Evolutionary conservation across 1,140 invertebrate genomes (phyloP), one percentile per base, ranked within the genome.

Genomic region (Pissodes strobi): DNA sequence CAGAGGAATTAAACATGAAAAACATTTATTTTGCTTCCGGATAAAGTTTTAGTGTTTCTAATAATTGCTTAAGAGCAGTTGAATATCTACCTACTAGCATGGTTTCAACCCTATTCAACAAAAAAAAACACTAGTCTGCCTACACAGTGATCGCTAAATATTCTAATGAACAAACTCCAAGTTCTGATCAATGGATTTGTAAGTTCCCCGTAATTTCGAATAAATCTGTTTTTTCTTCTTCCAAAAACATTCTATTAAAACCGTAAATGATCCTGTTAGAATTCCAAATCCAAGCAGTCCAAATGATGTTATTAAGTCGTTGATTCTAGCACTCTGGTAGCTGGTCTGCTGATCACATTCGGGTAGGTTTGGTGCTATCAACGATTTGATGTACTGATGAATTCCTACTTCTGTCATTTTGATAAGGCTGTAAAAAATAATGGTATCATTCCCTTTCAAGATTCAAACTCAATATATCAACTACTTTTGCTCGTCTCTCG

Each of bases 321-420:
- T 59, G 12, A 72, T 41, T 17, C 64, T 49, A 1, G 71, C 71
- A 49, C 71, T 72, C 12, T 67, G 64, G 46, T 61, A 72, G 17
- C 25, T 64, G 21, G 49, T 59, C 41, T 48, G 34, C 25, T 68
- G 57, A 17, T 56, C 46, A 30, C 71, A 70, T 8, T 39, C 30
- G 10, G 58, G 55, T 10, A 68, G 37, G 10, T 41, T 13, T 0
- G 71, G 69, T 15, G 60, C 27, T 13, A 70, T 64, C 9, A 51
- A 23, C 1, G 49, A 51, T 2, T 53, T 39, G 3, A 72, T 67
- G 30, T 69, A 66, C 9, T 72, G 43, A 19, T 69, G 69, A 12
- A 72, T 51, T 0, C 68, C 70, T 6, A 46, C 51, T 59, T 72
- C 70, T 9, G 45, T 61, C 68, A 69, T 72, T 60, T 60, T 69